Percentiles rank a stretch among this genome's conserved stretches.
phyloP scores from a whole-genome alignment of 1,140 invertebrate genomes.

The Rhagoletis zephyria region DNA sequence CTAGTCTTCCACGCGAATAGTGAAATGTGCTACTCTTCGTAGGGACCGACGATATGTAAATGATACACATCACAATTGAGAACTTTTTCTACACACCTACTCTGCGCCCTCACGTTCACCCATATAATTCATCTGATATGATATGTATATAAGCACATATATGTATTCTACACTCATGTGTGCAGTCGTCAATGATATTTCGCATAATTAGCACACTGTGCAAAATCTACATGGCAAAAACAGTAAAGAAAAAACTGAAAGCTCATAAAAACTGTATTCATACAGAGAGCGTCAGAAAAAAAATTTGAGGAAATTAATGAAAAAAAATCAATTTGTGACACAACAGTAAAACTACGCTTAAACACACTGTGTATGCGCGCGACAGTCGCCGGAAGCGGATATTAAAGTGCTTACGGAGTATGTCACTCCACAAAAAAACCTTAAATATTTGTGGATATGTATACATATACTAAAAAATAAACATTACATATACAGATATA shows the following conservation, averaged over 20 bases:
- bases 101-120: neutral
- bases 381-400: slow-evolving; percentile 48
- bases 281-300: neutral
- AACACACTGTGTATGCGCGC: neutral
- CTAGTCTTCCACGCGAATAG: too few species aligned
- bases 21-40: too few species aligned
- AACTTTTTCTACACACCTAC: neutral
- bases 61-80: neutral
- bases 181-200: slow-evolving; percentile 30
- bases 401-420: slow-evolving; percentile 4
- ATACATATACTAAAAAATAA: neutral
- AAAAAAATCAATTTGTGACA: slow-evolving; percentile 35
- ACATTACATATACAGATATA: neutral
- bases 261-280: neutral
- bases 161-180: neutral
- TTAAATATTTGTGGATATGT: neutral
- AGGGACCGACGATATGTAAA: too few species aligned
- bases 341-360: neutral
- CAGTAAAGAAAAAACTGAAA: too few species aligned
- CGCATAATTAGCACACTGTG: slow-evolving; percentile 40
- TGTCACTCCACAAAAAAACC: neutral
- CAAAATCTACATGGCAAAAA: slow-evolving; percentile 7
- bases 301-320: neutral
- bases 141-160: neutral
- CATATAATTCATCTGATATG: neutral